Evolutionary conservation across 2,113 vertebrate species (phyloP), one percentile per base, ranked within the genome.

Genomic region (Gadus chalcogrammus): DNA sequence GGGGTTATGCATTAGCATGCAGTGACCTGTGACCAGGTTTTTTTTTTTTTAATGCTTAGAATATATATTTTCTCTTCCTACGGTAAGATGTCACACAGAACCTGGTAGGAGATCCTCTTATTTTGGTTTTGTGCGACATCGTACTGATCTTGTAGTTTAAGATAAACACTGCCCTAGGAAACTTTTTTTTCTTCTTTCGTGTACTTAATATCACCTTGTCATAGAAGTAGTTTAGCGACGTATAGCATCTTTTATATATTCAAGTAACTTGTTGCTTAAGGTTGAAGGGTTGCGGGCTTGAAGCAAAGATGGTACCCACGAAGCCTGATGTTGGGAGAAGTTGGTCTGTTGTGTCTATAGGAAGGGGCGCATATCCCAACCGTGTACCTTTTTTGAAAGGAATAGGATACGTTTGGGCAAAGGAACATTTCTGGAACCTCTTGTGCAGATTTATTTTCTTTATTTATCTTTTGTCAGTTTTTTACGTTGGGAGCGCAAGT

Each of bases 231-330:
- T 90, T 90, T 85, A 90, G 89, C 77, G 20, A 88, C 87, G 91
- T 92, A 92, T 85, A 91, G 90, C 91, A 90, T 88, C 85, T 86
- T 91, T 48, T 48, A 48, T 95, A 94, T 95, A 93, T 93, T 94
- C 82, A 89, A 93, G 93, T 96, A 93, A 92, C 92, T 89, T 91
- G 90, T 93, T 92, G 87, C 91, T 91, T 89, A 88, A 87, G 90
- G 85, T 87, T 88, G 79, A 88, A 87, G 85, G 85, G 82, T 2
- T 13, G 42, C 42, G 55, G 55, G 9, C 73, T 85, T 78, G 80
- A 79, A 88, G 89, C 86, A 74, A 86, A 83, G 91, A 89, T 90
- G 90, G 90, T 81, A 87, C 84, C 90, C 92, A 80, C 85, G 8
- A 4, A 82, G 35, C 77, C 83, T 88, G 74, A 79, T 67, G 70